Evolutionary conservation across 2,113 vertebrate species (phyloP).

Genomic region (Chrysemys picta): DNA sequence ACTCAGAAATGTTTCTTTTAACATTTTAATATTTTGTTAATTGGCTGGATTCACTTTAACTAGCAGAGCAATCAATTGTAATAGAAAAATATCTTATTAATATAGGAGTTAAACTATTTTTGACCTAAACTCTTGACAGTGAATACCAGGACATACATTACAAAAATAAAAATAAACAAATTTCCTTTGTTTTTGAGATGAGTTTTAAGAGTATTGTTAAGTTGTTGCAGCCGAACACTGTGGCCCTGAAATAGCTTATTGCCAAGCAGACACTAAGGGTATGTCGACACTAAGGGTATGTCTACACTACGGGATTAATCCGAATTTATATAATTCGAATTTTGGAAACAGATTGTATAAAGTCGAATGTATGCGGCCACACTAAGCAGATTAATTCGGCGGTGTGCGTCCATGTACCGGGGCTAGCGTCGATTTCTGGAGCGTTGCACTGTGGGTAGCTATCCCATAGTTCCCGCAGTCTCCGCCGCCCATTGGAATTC

Average conservation of each 20-base stretch:
- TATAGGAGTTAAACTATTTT: not conserved
- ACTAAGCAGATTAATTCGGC: too few species aligned
- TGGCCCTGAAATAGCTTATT: not conserved
- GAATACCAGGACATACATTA: too few species aligned
- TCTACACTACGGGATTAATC: too few species aligned
- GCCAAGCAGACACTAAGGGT: not conserved
- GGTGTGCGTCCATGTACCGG: too few species aligned
- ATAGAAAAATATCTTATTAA: not conserved
- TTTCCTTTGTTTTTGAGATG: not conserved
- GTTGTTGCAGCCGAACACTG: not conserved
- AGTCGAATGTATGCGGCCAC: too few species aligned
- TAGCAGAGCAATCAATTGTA: fast-evolving
- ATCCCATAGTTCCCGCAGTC: too few species aligned
- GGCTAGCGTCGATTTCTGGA: too few species aligned
- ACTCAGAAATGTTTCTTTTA: not conserved
- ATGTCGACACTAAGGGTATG: too few species aligned
- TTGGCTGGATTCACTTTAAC: not conserved
- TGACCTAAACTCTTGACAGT: not conserved
- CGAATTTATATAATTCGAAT: too few species aligned
- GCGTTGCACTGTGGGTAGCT: too few species aligned
- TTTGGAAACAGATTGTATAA: too few species aligned
- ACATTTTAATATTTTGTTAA: not conserved
- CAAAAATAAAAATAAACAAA: not conserved
- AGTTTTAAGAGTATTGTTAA: not conserved
- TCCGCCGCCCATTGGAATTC: too few species aligned